Evolutionary conservation across 2,113 vertebrate genomes (phyloP).

Genomic region (Cebus imitator): DNA sequence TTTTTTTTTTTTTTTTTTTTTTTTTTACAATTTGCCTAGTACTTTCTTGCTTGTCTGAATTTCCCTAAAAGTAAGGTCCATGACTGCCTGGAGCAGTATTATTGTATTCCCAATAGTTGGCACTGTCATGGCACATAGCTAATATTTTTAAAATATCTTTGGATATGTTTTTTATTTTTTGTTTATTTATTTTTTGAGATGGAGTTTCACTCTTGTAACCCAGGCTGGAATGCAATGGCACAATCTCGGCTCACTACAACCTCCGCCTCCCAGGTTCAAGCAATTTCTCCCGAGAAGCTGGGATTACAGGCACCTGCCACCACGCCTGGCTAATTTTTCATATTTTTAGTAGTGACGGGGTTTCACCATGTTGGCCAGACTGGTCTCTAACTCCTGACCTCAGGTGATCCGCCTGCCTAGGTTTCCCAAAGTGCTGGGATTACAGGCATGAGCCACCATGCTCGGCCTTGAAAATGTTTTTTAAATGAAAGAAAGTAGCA

Average conservation of each 20-base stretch:
- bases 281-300: too few relatives aligned
- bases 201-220: fast-evolving
- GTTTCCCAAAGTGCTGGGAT: too few relatives aligned
- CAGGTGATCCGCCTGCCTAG: too few relatives aligned
- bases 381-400: too few relatives aligned
- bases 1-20: too few relatives aligned
- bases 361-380: too few relatives aligned
- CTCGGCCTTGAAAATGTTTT: not conserved
- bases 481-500: not conserved
- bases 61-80: not conserved
- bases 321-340: too few relatives aligned
- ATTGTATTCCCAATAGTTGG: not conserved
- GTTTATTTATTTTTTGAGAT: not conserved
- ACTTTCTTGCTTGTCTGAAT: not conserved
- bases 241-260: too few relatives aligned
- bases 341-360: too few relatives aligned
- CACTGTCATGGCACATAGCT: not conserved
- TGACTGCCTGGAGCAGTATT: not conserved
- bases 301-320: too few relatives aligned
- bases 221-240: fast-evolving
- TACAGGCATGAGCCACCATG: too few relatives aligned
- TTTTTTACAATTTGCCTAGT: not conserved
- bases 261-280: too few relatives aligned
- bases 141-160: not conserved
- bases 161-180: not conserved